Evolutionary conservation across 2,888 invertebrate species (phyloP).

Genomic region (Criorhina ranunculi): DNA sequence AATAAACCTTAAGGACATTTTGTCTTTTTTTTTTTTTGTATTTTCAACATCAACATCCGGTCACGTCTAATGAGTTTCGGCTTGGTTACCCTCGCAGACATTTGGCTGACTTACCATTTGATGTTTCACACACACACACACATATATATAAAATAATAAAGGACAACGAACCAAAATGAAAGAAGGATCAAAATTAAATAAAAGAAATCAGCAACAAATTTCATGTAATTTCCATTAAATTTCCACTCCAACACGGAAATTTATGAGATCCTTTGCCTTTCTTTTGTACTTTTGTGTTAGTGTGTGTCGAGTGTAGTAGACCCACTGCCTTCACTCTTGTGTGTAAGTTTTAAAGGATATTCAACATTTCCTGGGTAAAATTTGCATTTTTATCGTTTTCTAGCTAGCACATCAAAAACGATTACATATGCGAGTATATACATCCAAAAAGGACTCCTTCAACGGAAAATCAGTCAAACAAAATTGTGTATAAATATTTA

Average conservation of each 20-base stretch:
- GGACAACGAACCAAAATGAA: neutral
- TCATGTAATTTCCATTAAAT: slow-evolving; percentile 38
- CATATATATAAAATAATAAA: neutral
- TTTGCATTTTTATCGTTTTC: slow-evolving; percentile 32
- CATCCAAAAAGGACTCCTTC: neutral
- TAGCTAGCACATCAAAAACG: neutral
- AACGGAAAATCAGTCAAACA: neutral
- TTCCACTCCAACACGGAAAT: slow-evolving; percentile 8
- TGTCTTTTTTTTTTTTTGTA: neutral
- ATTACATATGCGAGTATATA: neutral
- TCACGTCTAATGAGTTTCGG: slow-evolving; percentile 31
- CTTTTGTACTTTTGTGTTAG: neutral
- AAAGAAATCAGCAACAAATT: slow-evolving; percentile 22
- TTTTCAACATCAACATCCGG: slow-evolving; percentile 26
- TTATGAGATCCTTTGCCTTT: slow-evolving; percentile 30
- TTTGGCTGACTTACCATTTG: neutral
- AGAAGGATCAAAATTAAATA: slow-evolving; percentile 24
- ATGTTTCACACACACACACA: neutral
- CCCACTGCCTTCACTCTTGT: too few species aligned
- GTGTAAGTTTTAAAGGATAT: slow-evolving; percentile 1
- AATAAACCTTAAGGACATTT: slow-evolving; percentile 21
- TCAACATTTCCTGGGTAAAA: neutral
- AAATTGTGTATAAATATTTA: neutral
- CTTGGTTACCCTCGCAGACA: neutral
- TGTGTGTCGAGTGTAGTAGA: too few species aligned